Base-by-base conservation (phyloP, 2,888 invertebrate species). In the Flexamia atlantica region DNA sequence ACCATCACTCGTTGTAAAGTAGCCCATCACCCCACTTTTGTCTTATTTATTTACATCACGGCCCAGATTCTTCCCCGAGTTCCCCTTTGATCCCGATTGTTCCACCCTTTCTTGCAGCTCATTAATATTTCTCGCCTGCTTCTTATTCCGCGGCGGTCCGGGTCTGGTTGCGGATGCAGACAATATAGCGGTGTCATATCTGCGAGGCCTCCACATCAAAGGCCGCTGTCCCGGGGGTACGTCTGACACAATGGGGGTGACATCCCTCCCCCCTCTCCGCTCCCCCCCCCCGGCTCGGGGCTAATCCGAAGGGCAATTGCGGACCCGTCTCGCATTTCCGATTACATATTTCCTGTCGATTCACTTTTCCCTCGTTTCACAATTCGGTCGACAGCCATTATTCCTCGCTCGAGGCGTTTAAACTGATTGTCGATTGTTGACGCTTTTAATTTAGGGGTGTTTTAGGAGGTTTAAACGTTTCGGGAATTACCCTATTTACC, bases 331-430 rank as follows among this genome's bases (percentile, higher is more conserved):
- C 79, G 57, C 57, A 57, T 30, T 79, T 79, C 79, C 79, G 79
- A 79, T 79, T 79, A 79, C 79, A 79, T 79, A 79, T 79, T 79
- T 79, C 79, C 79, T 79, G 79, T 50, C 76, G 76, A 76, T 76
- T 79, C 79, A 57, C n/a, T 79, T 79, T 50, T 57, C 76, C 57
- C 46, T 76, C 76, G 50, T 76, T 79, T n/a, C 53, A 57, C n/a
- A 53, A 57, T 25, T 79, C 36, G 57, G 32, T 50, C n/a, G 53
- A 14, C 17, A 76, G 57, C 57, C 57, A 23, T 79, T 20, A 17
- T 20, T 28, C 32, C 42, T 28, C 70, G 42, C 74, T n/a, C 14
- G 70, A 36, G 46, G 74, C 17, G 42, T 25, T 76, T 76, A 28
- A 28, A 17, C 28, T n/a, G 17, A 76, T 76, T 76, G 25, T 72